phyloP scores from a whole-genome alignment of 2,888 invertebrate species.

The Xestia c-nigrum region DNA sequence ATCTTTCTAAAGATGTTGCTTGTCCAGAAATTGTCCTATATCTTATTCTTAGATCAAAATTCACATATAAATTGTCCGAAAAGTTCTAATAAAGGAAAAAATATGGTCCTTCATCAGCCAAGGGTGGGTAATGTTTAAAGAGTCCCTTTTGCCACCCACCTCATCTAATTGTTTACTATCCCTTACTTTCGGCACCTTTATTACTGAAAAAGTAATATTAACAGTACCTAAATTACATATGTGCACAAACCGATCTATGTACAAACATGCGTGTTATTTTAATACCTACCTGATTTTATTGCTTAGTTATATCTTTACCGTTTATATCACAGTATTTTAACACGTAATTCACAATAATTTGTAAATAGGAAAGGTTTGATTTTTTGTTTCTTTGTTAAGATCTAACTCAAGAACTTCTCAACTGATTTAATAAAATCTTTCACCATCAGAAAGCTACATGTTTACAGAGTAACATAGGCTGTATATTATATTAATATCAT shows the following conservation, averaged over 20 bases:
- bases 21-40: not conserved
- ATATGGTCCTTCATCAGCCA: conserved; percentile 11
- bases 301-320: too few relatives aligned
- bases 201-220: conserved; percentile 21
- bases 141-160: conserved; percentile 26
- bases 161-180: conserved; percentile 28
- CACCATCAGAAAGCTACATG: too few relatives aligned
- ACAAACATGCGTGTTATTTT: not conserved
- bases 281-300: too few relatives aligned
- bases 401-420: too few relatives aligned
- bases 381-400: too few relatives aligned
- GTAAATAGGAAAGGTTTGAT: too few relatives aligned
- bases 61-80: not conserved
- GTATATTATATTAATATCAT: too few relatives aligned
- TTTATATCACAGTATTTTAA: too few relatives aligned
- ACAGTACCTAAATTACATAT: not conserved
- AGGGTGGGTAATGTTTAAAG: conserved; percentile 25
- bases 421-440: too few relatives aligned
- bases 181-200: conserved; percentile 13
- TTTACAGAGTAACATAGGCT: too few relatives aligned
- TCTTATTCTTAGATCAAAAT: not conserved
- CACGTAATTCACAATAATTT: too few relatives aligned
- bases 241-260: not conserved
- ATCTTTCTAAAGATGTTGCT: not conserved
- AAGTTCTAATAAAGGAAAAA: conserved; percentile 13